These are phyloP conservation scores for Psix sp. DNA, from an alignment of 1,140 invertebrate species.

Conservation along the genomic window DNA sequence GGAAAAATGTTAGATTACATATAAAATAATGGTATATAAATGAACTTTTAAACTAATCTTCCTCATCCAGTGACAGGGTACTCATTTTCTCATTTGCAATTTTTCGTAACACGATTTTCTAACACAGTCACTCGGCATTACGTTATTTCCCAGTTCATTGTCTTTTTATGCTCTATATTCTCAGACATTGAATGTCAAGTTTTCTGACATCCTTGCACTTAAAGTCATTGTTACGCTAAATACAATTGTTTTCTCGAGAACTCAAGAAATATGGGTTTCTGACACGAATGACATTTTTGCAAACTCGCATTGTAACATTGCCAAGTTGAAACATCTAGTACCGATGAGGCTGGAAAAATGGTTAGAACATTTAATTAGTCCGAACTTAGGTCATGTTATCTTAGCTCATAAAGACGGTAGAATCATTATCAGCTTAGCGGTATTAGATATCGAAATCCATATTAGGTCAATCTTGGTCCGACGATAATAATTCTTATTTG, in stretches of 20 bases:
- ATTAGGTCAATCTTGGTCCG: conserved; percentile 35
- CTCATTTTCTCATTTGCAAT: conserved; percentile 7
- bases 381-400: conserved; percentile 19
- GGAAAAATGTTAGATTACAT: too few species aligned
- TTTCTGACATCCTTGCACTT: conserved; percentile 37
- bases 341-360: too few species aligned
- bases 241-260: conserved; percentile 47
- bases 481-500: conserved; percentile 59
- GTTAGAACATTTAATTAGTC: conserved; percentile 6
- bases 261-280: conserved; percentile 22
- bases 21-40: too few species aligned
- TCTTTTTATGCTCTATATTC: conserved; percentile 47
- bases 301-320: too few species aligned
- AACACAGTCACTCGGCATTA: conserved; percentile 21
- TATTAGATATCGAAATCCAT: conserved; percentile 13
- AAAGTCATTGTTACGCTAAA: conserved; percentile 39
- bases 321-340: too few species aligned
- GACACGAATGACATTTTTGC: conserved; percentile 13
- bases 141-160: conserved; percentile 52
- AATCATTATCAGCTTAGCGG: too few species aligned
- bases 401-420: too few species aligned
- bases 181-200: conserved; percentile 46
- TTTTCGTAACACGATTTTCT: conserved; percentile 34
- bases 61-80: neutral
- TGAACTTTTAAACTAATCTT: too few species aligned